Conservation (phyloP, 2,797 vertebrate species). For the Sebastes flavidus region DNA sequence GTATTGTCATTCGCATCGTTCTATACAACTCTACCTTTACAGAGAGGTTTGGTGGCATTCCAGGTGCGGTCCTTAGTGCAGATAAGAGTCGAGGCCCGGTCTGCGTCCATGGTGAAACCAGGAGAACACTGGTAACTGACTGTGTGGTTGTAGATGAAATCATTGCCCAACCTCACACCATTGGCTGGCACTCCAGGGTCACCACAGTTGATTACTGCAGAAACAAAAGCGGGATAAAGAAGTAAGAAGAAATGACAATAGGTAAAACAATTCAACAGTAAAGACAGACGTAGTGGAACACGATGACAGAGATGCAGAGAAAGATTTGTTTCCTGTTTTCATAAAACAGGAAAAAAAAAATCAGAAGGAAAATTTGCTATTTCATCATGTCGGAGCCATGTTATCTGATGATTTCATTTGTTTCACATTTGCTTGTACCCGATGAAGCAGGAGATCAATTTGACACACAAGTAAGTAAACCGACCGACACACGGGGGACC, state of each 20-base stretch:
- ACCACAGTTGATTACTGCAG: constrained; percentile 94
- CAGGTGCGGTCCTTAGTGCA: constrained; percentile 97
- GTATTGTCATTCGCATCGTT: background rate
- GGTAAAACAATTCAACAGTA: background rate
- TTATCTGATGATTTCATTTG: constrained; percentile 1
- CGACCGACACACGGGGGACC: too few relatives aligned
- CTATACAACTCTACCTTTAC: constrained; percentile 85
- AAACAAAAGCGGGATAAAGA: background rate
- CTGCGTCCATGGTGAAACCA: constrained; percentile 93
- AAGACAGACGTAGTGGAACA: background rate
- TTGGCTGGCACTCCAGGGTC: constrained; percentile 95
- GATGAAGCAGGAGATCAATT: constrained; percentile 30
- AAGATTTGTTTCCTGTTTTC: background rate
- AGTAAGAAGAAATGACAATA: background rate
- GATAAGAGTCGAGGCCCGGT: constrained; percentile 87
- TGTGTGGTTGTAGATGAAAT: constrained; percentile 89
- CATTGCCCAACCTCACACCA: constrained; percentile 90
- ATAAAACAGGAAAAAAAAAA: background rate
- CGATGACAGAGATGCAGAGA: background rate
- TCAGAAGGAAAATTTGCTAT: background rate
- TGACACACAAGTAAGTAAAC: constrained; percentile 30
- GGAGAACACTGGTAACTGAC: constrained; percentile 92
- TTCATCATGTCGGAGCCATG: background rate
- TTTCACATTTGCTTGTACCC: constrained; percentile 14
- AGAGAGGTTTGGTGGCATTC: constrained; percentile 93